Evolutionary conservation across 2,888 invertebrate species (phyloP), one percentile per base, ranked within the genome.

Genomic region (Chrysina gloriosa): DNA sequence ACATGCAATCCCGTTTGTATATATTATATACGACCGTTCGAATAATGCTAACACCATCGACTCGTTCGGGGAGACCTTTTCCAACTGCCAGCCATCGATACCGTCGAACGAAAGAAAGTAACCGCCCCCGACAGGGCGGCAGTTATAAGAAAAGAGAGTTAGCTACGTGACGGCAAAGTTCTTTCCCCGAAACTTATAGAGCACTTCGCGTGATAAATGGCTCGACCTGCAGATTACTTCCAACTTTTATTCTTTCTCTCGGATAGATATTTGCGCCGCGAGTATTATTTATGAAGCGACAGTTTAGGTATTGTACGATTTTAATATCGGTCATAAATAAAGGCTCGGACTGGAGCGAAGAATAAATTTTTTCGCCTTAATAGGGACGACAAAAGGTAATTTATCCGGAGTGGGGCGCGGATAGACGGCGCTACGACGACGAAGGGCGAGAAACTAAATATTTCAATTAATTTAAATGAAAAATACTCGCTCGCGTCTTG

Each of bases 271-370:
- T 45, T 45, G 19, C 45, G 45, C 19, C 45, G 45, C 19, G 45
- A 9, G 58, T 64, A 64, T 69, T 71, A 71, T 71, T 71, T 71
- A 72, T 70, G 70, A 52, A 70, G 65, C 52, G 71, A 69, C 69
- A 67, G 69, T 70, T 64, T 63, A 66, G 70, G 63, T 69, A 71
- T 69, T 69, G 72, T 73, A 68, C 72, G 73, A 73, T 72, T 73
- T 73, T 73, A 73, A 72, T 72, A 72, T 71, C 72, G 63, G 23
- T 65, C 73, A 72, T 73, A 73, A 73, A 73, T 73, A 72, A 70
- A 70, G 39, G n/a, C 36, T 5, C 27, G 11, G n/a, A 25, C 39
- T 9, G 39, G 39, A 14, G 42, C 25, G 39, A 65, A 56, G 54
- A 67, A 61, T 63, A 65, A 47, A 67, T 64, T 52, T 50, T 63